These are phyloP conservation scores for Neuroscelio doddi DNA, from an alignment of 2,888 invertebrate species.

Conservation along the genomic window DNA sequence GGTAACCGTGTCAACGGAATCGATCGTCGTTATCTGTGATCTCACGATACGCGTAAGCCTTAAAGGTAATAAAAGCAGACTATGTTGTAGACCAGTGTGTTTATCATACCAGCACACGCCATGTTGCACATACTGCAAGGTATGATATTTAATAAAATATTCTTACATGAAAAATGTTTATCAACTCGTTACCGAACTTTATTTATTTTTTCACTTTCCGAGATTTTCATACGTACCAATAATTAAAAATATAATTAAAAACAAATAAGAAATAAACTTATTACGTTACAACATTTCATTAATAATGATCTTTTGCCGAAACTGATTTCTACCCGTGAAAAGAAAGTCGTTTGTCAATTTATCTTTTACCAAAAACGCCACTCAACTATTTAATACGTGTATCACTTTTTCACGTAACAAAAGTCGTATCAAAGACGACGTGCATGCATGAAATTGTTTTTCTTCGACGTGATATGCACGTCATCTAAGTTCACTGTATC, in stretches of 20 bases:
- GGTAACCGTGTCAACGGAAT: conserved; percentile 45
- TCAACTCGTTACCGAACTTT: too few relatives aligned
- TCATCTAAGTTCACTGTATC: conserved; percentile 16
- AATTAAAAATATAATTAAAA: too few relatives aligned
- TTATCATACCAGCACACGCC: conserved; percentile 40
- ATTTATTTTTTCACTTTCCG: too few relatives aligned
- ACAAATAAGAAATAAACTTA: too few relatives aligned
- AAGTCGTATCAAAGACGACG: conserved; percentile 8
- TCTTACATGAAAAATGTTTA: too few relatives aligned
- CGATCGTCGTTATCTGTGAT: conserved; percentile 43
- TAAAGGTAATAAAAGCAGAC: conserved; percentile 26
- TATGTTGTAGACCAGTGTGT: conserved; percentile 36
- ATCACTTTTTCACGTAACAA: conserved; percentile 11
- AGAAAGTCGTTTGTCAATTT: too few relatives aligned
- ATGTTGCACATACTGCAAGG: conserved; percentile 28
- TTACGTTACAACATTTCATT: too few relatives aligned
- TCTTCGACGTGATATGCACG: not conserved
- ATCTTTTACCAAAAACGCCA: too few relatives aligned
- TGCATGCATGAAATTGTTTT: conserved; percentile 17
- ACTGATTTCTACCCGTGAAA: too few relatives aligned
- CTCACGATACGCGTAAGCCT: conserved; percentile 37
- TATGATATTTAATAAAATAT: not conserved
- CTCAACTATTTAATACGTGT: conserved; percentile 20
- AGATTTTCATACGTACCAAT: too few relatives aligned
- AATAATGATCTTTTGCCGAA: too few relatives aligned